A percentile compares a stretch with the other conserved stretches of the same genome.
These are phyloP conservation scores for Tillus elongatus DNA, from an alignment of 2,888 invertebrate species.

Conservation along the genomic window DNA sequence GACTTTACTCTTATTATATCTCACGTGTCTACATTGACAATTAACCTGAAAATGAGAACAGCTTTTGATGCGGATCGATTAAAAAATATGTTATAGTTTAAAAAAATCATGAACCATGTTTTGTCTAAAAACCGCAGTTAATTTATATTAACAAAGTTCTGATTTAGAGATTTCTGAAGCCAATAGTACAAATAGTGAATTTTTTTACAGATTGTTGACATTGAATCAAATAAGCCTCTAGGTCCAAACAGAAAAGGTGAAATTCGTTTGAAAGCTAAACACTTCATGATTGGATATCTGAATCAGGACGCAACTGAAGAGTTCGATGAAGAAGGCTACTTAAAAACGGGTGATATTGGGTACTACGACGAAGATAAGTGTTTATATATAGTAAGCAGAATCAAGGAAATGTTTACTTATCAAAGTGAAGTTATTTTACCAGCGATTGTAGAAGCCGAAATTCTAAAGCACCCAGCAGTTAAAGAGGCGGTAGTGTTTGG, in stretches of 20 bases:
- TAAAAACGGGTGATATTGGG: slow-evolving; percentile 30
- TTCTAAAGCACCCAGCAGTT: slow-evolving; percentile 27
- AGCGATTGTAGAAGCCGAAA: slow-evolving; percentile 24
- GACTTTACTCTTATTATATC: no score
- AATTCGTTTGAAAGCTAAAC: slow-evolving; percentile 40
- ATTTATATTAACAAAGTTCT: no score
- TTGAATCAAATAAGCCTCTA: slow-evolving; percentile 38
- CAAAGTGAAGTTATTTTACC: slow-evolving; percentile 31
- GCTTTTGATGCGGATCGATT: no score
- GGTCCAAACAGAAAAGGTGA: slow-evolving; percentile 45
- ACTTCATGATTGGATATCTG: slow-evolving; percentile 40
- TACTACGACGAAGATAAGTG: slow-evolving; percentile 29
- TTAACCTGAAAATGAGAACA: no score
- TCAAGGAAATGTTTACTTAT: slow-evolving; percentile 32
- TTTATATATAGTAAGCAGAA: slow-evolving; percentile 27
- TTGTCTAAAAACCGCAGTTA: no score
- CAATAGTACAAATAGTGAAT: not conserved
- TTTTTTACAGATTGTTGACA: slow-evolving; percentile 41
- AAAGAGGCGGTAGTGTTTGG: slow-evolving; percentile 28
- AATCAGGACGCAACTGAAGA: slow-evolving; percentile 14
- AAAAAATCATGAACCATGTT: no score
- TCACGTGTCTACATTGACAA: no score
- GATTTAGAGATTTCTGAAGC: no score
- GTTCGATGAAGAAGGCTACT: slow-evolving; percentile 28
- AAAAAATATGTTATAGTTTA: no score